phyloP scores from a whole-genome alignment of 1,140 invertebrate species.

The Lasioglossum baleicum region DNA sequence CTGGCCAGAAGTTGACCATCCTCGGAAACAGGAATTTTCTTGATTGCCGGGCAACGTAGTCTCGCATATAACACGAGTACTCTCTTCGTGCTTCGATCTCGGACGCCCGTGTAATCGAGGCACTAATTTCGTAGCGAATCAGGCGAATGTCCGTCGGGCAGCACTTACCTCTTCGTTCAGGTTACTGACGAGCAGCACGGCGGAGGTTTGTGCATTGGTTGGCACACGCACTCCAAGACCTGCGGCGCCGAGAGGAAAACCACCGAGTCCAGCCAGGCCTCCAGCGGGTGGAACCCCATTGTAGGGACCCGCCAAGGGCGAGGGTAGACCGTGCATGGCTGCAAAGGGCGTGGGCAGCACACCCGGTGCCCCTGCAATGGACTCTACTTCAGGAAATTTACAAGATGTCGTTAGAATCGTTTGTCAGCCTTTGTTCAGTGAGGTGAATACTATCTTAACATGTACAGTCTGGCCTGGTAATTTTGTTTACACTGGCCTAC shows the following conservation, averaged over 20 bases:
- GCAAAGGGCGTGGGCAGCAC: conserved; percentile 92
- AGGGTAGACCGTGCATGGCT: conserved; percentile 85
- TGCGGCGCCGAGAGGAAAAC: conserved; percentile 85
- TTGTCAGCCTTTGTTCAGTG: background rate
- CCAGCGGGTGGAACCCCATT: conserved; percentile 85
- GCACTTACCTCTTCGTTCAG: conserved; percentile 93
- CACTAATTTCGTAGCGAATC: conserved; percentile 3
- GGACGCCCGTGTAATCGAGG: background rate
- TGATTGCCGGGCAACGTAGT: background rate
- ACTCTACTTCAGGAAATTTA: conserved; percentile 78
- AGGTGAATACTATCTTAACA: no score
- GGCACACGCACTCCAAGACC: conserved; percentile 81
- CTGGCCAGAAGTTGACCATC: no score
- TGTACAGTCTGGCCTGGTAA: background rate
- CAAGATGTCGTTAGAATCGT: conserved; percentile 57
- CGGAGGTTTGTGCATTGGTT: conserved; percentile 85
- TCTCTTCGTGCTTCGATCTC: conserved; percentile 30
- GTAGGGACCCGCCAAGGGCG: conserved; percentile 85
- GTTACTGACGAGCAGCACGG: conserved; percentile 93
- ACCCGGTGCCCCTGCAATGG: conserved; percentile 85
- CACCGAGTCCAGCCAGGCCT: conserved; percentile 86
- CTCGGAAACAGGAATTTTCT: no score
- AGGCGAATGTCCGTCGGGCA: no score
- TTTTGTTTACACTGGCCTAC: no score
- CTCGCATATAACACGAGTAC: background rate